These are phyloP conservation scores for Euzetes globulus DNA, from an alignment of 2,888 invertebrate species.

Conservation along the genomic window DNA sequence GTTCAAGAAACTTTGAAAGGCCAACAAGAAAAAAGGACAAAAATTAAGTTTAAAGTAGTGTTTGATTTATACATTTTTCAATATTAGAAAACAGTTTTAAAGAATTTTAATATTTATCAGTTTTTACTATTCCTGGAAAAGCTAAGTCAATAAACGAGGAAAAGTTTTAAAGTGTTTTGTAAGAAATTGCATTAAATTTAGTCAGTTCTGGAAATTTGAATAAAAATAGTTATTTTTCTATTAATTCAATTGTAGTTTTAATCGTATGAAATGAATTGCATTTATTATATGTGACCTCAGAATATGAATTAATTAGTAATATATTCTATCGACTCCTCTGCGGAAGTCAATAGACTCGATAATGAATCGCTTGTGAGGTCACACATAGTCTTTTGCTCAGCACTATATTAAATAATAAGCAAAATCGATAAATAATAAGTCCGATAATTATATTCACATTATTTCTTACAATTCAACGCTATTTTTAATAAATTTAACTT, in stretches of 20 bases:
- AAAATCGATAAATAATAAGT: not conserved
- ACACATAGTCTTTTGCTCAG: not conserved
- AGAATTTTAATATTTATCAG: no score
- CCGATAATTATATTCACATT: not conserved
- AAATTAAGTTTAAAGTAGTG: no score
- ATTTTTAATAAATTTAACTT: no score
- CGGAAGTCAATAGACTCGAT: slow-evolving; percentile 28
- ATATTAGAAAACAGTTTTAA: no score
- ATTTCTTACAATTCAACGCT: not conserved
- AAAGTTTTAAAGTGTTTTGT: no score
- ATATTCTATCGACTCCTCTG: slow-evolving; percentile 21
- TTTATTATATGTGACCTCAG: slow-evolving; percentile 3
- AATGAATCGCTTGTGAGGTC: slow-evolving; percentile 11
- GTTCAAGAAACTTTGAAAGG: no score
- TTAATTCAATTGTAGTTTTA: not conserved
- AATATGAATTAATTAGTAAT: slow-evolving; percentile 18
- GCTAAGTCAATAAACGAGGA: no score
- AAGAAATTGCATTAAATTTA: no score
- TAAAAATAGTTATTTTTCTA: not conserved
- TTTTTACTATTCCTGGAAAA: no score
- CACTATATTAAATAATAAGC: not conserved
- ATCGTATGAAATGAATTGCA: not conserved
- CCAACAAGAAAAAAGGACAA: no score
- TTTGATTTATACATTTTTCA: no score
- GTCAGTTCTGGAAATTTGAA: no score